These are phyloP conservation scores for Agrypnus murinus DNA, from an alignment of 2,888 invertebrate species.

Conservation along the genomic window DNA sequence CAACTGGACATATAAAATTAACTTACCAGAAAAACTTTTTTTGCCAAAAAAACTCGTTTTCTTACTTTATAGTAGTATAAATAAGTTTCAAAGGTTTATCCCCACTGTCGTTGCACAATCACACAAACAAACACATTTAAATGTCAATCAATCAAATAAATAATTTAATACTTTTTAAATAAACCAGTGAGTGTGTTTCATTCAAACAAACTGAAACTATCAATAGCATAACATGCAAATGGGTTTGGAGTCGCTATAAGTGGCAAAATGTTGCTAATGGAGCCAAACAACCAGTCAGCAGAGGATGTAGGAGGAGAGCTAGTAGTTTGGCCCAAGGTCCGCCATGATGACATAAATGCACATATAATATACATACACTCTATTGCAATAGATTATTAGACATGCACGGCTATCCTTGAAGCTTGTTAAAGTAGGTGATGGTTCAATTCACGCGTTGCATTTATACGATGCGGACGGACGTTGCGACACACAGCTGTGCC, in stretches of 20 bases:
- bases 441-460: conserved; percentile 40
- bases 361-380: too few relatives aligned
- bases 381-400: conserved; percentile 52
- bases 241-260: conserved; percentile 27
- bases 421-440: conserved; percentile 48
- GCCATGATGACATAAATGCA: conserved; percentile 53
- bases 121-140: too few relatives aligned
- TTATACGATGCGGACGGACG: too few relatives aligned
- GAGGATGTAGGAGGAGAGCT: conserved; percentile 53
- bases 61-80: too few relatives aligned
- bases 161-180: too few relatives aligned
- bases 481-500: conserved; percentile 47
- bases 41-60: too few relatives aligned
- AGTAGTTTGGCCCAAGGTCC: conserved; percentile 46
- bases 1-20: too few relatives aligned
- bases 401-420: conserved; percentile 52
- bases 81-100: too few relatives aligned
- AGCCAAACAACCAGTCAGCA: conserved; percentile 29
- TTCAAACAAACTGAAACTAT: neutral
- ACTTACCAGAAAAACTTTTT: too few relatives aligned
- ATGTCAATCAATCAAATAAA: too few relatives aligned
- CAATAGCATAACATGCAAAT: conserved; percentile 35
- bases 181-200: too few relatives aligned
- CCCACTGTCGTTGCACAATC: too few relatives aligned
- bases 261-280: conserved; percentile 38